Percentiles rank a stretch among this genome's conserved stretches.
Conservation (phyloP, 2,888 invertebrate species). For the Sepioteuthis lessoniana region DNA sequence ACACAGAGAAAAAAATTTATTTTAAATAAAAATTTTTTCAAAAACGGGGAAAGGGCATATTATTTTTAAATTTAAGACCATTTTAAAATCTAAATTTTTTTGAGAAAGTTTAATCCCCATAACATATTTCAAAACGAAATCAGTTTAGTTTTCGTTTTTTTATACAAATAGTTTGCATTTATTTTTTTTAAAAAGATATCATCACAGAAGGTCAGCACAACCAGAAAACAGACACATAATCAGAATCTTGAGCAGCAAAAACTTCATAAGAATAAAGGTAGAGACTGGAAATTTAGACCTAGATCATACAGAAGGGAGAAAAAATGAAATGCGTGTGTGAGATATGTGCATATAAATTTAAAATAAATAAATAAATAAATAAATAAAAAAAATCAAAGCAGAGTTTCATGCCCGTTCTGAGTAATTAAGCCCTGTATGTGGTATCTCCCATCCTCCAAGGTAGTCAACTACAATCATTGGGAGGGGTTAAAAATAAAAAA, state of each 20-base stretch:
- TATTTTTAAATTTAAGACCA: no score
- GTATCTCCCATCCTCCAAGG: conserved; percentile 38
- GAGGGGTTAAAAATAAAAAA: conserved; percentile 10
- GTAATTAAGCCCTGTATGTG: conserved; percentile 46
- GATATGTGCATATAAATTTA: neutral
- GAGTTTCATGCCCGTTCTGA: neutral
- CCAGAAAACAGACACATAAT: no score
- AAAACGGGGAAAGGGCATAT: neutral
- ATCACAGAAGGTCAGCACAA: no score
- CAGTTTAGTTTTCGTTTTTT: neutral
- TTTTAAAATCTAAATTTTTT: no score
- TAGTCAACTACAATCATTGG: conserved; percentile 42
- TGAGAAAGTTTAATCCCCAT: neutral
- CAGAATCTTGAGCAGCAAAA: neutral
- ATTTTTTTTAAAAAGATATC: no score
- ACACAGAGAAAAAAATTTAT: no score
- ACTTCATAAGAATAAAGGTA: neutral
- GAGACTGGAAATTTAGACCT: neutral
- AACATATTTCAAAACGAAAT: neutral
- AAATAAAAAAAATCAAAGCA: neutral
- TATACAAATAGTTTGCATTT: no score
- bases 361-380: neutral
- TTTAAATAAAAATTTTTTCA: no score
- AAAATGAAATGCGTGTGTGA: neutral
- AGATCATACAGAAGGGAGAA: neutral